Evolutionary conservation across 2,888 invertebrate species (phyloP).

Genomic region (Corythucha ciliata): DNA sequence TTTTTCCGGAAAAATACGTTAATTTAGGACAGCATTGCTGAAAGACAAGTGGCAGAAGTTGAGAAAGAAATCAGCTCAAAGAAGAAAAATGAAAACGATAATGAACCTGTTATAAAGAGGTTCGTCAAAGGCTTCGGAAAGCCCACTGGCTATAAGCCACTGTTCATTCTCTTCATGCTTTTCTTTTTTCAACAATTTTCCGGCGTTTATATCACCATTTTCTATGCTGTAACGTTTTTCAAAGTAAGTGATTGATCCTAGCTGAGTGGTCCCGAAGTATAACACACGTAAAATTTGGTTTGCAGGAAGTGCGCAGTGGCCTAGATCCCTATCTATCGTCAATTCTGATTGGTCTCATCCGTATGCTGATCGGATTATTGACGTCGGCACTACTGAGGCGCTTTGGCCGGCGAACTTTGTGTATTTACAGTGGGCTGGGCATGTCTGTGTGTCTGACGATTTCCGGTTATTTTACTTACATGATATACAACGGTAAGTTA

Average conservation of each 20-base stretch:
- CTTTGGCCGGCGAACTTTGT: slow-evolving; percentile 47
- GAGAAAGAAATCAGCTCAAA: slow-evolving; percentile 47
- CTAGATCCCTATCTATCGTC: slow-evolving; percentile 49
- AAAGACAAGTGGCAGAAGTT: slow-evolving; percentile 46
- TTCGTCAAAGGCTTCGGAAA: slow-evolving; percentile 41
- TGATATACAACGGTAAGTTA: slow-evolving; percentile 14
- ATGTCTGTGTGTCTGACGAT: slow-evolving; percentile 50
- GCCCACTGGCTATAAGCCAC: slow-evolving; percentile 52
- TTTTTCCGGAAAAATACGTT: background rate
- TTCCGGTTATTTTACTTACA: slow-evolving; percentile 47
- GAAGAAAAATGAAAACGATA: slow-evolving; percentile 42
- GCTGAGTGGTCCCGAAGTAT: no score
- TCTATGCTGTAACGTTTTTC: slow-evolving; percentile 52
- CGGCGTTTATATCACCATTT: slow-evolving; percentile 53
- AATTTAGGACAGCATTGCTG: slow-evolving; percentile 41
- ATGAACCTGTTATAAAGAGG: slow-evolving; percentile 36
- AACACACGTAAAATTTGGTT: no score
- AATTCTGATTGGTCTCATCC: slow-evolving; percentile 48
- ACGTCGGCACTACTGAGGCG: slow-evolving; percentile 49
- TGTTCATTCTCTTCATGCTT: slow-evolving; percentile 47
- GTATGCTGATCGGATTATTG: slow-evolving; percentile 50
- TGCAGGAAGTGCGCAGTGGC: slow-evolving; percentile 46
- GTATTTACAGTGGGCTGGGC: slow-evolving; percentile 47
- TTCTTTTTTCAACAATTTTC: slow-evolving; percentile 53
- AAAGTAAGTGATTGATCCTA: slow-evolving; percentile 45